Conservation (phyloP, 2,888 invertebrate genomes). For the Folsomia candida region DNA sequence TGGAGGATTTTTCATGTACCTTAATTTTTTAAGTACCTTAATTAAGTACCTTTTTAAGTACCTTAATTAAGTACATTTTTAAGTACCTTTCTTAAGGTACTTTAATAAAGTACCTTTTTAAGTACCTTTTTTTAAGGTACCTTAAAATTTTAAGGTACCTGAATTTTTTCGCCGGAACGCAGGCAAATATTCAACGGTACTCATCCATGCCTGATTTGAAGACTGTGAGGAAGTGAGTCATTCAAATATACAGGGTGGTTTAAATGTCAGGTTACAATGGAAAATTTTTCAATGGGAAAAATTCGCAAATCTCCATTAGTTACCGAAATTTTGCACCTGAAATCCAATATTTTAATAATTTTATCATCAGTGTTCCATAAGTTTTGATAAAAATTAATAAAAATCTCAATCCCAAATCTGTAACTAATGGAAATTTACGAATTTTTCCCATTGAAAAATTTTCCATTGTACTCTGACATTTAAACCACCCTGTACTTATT, state of each 20-base stretch:
- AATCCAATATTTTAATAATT: too few relatives aligned
- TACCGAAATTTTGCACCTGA: too few relatives aligned
- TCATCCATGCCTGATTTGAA: conserved; percentile 31
- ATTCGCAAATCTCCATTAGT: too few relatives aligned
- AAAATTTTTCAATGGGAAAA: too few relatives aligned
- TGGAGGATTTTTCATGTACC: conserved; percentile 32
- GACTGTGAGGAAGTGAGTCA: conserved; percentile 28
- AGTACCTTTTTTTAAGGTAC: neutral
- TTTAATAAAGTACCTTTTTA: neutral
- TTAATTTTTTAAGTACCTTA: neutral
- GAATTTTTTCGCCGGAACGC: conserved; percentile 17
- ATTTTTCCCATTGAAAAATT: too few relatives aligned
- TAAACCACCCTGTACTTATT: neutral
- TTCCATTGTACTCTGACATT: too few relatives aligned
- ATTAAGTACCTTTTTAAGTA: neutral
- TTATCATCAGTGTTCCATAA: too few relatives aligned
- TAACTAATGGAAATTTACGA: too few relatives aligned
- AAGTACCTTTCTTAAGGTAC: conserved; percentile 15
- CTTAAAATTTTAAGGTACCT: neutral
- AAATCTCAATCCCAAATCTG: too few relatives aligned
- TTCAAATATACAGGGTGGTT: too few relatives aligned
- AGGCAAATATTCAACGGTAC: conserved; percentile 37
- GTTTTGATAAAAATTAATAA: too few relatives aligned
- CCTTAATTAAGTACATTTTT: conserved; percentile 11
- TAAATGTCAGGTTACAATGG: too few relatives aligned